A percentile compares a stretch with the other conserved stretches of the same genome.
Evolutionary conservation across 2,888 invertebrate species (phyloP).

Genomic region (Xanthostigma xanthostigma): DNA sequence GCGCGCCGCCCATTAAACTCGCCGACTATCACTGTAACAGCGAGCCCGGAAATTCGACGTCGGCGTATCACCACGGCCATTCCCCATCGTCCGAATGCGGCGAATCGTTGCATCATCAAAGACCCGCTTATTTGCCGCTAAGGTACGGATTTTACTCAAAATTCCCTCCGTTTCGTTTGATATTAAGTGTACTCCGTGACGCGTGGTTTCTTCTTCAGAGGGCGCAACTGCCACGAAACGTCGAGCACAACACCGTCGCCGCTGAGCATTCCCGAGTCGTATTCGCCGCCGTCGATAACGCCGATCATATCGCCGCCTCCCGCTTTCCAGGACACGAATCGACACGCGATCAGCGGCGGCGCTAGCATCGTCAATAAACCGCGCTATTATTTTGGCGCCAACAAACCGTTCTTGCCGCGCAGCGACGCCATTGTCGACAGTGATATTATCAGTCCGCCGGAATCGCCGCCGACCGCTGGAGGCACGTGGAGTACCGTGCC

Average conservation of each 20-base stretch:
- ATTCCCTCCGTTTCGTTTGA: too few species aligned
- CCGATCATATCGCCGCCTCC: constrained; percentile 56
- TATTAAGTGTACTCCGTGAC: constrained; percentile 20
- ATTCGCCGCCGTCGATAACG: constrained; percentile 47
- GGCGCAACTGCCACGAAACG: constrained; percentile 5
- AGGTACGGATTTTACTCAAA: neutral
- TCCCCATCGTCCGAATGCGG: constrained; percentile 10
- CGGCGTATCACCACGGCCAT: constrained; percentile 12
- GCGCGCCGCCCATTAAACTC: constrained; percentile 31
- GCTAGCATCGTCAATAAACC: constrained; percentile 10
- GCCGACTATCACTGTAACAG: constrained; percentile 36
- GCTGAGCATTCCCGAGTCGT: constrained; percentile 26
- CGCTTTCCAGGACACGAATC: constrained; percentile 44
- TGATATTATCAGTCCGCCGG: constrained; percentile 35
- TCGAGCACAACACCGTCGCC: constrained; percentile 26
- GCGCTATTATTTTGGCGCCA: constrained; percentile 24
- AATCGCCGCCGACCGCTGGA: constrained; percentile 24
- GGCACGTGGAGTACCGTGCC: constrained; percentile 26
- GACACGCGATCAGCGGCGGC: neutral
- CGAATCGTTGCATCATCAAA: constrained; percentile 12
- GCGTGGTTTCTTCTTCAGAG: neutral
- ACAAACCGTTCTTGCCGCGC: constrained; percentile 33
- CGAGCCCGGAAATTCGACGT: constrained; percentile 19
- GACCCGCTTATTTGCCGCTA: constrained; percentile 26
- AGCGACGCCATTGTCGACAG: constrained; percentile 38